These are phyloP conservation scores for Eleginops maclovinus DNA, from an alignment of 2,113 vertebrate genomes.

Conservation along the genomic window DNA sequence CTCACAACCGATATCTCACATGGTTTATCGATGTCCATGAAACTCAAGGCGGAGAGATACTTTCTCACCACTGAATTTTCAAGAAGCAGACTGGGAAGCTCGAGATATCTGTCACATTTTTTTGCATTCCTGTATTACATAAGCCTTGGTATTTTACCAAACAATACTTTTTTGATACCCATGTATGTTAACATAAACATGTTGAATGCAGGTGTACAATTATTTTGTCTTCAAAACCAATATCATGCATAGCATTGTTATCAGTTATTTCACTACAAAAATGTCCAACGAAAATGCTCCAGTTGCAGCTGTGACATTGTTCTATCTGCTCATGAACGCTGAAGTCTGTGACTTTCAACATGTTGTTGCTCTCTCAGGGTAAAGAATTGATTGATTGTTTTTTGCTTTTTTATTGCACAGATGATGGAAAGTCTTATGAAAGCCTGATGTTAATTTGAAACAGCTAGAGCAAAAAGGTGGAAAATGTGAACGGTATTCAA, in stretches of 20 bases:
- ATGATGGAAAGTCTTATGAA: slow-evolving; percentile 10
- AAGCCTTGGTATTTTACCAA: background rate
- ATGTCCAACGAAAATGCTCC: background rate
- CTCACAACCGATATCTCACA: background rate
- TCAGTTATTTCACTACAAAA: background rate
- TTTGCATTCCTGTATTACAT: background rate
- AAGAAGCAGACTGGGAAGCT: background rate
- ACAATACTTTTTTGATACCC: background rate
- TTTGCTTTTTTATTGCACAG: slow-evolving; percentile 20
- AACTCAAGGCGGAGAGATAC: background rate
- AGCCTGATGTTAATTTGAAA: slow-evolving; percentile 40
- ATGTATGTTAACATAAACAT: background rate
- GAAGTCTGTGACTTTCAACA: slow-evolving; percentile 35
- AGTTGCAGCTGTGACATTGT: background rate
- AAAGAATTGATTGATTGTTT: slow-evolving; percentile 29
- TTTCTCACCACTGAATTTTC: background rate
- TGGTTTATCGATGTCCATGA: background rate
- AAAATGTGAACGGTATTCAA: slow-evolving; percentile 31
- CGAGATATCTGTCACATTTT: background rate
- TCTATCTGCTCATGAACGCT: background rate
- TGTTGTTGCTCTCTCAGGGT: slow-evolving; percentile 7
- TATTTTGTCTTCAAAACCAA: no score
- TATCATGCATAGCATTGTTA: background rate
- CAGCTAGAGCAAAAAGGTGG: slow-evolving; percentile 27
- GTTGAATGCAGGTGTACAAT: background rate